These are phyloP conservation scores for Agapornis roseicollis DNA, from an alignment of 2,113 vertebrate genomes.

Conservation along the genomic window DNA sequence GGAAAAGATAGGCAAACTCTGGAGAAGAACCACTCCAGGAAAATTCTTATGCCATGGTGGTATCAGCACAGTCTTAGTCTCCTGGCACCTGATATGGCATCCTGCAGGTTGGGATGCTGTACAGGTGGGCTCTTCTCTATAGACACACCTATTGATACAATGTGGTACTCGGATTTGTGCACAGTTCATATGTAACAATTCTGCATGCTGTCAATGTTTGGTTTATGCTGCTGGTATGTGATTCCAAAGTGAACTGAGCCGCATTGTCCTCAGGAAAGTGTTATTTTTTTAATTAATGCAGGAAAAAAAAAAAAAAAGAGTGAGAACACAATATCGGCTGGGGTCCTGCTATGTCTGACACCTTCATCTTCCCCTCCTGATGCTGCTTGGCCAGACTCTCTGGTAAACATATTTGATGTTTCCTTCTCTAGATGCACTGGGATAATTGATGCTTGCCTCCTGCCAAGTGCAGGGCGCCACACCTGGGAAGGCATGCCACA, in stretches of 20 bases:
- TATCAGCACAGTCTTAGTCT: not conserved
- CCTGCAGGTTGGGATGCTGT: not conserved
- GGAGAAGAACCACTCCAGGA: not conserved
- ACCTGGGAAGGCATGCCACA: not conserved
- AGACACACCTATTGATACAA: not conserved
- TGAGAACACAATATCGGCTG: constrained; percentile 1
- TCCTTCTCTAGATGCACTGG: not conserved
- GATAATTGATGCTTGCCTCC: not conserved
- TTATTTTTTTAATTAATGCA: not conserved
- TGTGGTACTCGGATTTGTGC: not conserved
- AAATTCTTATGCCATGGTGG: rapidly evolving
- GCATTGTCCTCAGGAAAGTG: not conserved
- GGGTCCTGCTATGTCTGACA: not conserved
- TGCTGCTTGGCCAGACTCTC: not conserved
- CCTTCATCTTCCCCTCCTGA: not conserved
- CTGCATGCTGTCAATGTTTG: not conserved
- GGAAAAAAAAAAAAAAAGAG: not conserved
- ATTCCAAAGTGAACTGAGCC: not conserved
- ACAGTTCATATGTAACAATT: not conserved
- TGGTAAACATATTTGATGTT: not conserved
- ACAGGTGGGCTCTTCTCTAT: not conserved
- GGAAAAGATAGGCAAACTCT: not conserved
- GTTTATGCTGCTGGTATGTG: not conserved
- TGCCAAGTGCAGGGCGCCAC: not conserved
- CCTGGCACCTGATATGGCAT: not conserved